These are phyloP conservation scores for Cryptocephalus primarius DNA, from an alignment of 2,888 invertebrate species.

Conservation along the genomic window DNA sequence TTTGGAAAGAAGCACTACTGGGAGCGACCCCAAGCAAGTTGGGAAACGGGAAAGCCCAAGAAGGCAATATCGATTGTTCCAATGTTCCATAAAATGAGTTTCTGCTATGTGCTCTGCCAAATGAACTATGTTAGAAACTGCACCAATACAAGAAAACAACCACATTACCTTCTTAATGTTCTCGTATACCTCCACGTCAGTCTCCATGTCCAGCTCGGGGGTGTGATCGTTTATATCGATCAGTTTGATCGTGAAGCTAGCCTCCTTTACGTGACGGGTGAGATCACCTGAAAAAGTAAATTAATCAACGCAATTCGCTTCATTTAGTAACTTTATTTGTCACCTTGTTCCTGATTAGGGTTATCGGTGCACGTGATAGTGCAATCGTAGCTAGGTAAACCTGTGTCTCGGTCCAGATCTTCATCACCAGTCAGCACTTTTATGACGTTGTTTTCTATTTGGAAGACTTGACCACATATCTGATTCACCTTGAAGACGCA, in stretches of 20 bases:
- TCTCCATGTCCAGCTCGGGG: conserved; percentile 27
- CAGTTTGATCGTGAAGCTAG: conserved; percentile 39
- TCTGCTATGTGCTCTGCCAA: too few relatives aligned
- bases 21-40: too few relatives aligned
- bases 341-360: conserved; percentile 5
- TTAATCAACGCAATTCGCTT: not conserved
- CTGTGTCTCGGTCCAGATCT: conserved; percentile 15
- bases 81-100: too few relatives aligned
- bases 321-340: not conserved
- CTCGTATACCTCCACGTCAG: conserved; percentile 2
- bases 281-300: not conserved
- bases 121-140: too few relatives aligned
- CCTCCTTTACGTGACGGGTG: not conserved
- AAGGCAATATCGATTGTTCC: too few relatives aligned
- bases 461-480: conserved; percentile 9
- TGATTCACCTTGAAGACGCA: conserved; percentile 43
- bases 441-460: conserved; percentile 9
- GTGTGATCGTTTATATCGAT: conserved; percentile 52
- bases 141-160: too few relatives aligned
- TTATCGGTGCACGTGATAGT: conserved; percentile 17
- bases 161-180: conserved; percentile 4
- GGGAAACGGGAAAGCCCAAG: too few relatives aligned
- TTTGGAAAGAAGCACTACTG: too few relatives aligned
- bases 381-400: conserved; percentile 11
- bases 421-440: conserved; percentile 7